These are phyloP conservation scores for Porites australiensis DNA, from an alignment of 64 coral and sea anemone species.

Conservation along the genomic window DNA sequence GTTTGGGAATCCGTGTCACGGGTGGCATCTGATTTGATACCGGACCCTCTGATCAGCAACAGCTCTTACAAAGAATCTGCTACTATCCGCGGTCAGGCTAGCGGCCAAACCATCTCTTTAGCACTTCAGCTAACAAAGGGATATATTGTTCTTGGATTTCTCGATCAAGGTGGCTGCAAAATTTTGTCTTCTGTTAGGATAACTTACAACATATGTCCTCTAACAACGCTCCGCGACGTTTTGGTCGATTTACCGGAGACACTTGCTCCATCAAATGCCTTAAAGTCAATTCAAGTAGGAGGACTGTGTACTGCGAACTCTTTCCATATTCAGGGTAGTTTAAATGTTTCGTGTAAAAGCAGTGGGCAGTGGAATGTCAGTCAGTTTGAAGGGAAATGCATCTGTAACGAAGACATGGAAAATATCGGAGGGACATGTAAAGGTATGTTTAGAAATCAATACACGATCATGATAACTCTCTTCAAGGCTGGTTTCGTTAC, in stretches of 20 bases:
- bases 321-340: not conserved
- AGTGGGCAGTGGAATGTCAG: slow-evolving; percentile 2
- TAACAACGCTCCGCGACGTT: not conserved
- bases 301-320: not conserved
- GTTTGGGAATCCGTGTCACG: not conserved
- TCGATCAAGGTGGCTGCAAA: not conserved
- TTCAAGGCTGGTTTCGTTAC: too few species aligned
- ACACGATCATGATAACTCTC: too few species aligned
- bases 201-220: not conserved
- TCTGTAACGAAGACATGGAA: not conserved
- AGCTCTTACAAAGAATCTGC: not conserved
- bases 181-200: not conserved
- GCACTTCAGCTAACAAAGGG: not conserved
- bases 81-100: not conserved
- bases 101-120: not conserved
- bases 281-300: not conserved
- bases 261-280: not conserved
- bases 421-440: not conserved
- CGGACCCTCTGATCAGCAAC: not conserved
- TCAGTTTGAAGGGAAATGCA: not conserved
- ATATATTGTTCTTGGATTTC: not conserved
- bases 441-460: too few species aligned
- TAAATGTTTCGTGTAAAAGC: not conserved
- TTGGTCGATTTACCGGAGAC: not conserved
- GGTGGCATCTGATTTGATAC: not conserved